Evolutionary conservation across 2,797 vertebrate species (phyloP).

Genomic region (Malacoctenus gilli): DNA sequence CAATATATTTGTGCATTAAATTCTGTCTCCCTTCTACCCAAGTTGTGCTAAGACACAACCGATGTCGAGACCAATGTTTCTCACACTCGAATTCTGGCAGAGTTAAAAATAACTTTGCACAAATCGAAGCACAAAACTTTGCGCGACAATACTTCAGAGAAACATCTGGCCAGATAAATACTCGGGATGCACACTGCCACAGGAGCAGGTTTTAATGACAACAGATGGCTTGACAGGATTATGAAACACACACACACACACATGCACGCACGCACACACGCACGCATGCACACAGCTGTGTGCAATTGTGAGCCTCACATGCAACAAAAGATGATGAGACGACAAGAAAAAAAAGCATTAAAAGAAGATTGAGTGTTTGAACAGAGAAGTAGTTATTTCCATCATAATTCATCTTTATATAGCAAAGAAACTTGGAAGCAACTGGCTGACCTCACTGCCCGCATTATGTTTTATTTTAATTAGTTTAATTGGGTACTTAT

Average conservation of each 20-base stretch:
- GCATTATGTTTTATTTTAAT: conserved; percentile 62
- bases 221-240: conserved; percentile 70
- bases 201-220: conserved; percentile 65
- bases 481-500: conserved; percentile 62
- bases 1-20: too few species aligned
- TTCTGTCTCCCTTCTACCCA: not conserved
- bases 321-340: conserved; percentile 33
- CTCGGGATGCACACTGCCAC: conserved; percentile 27
- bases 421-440: conserved; percentile 50
- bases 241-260: conserved; percentile 44
- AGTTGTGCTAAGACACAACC: not conserved
- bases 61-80: too few species aligned
- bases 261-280: conserved; percentile 25
- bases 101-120: too few species aligned
- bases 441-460: conserved; percentile 34
- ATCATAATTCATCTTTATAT: conserved; percentile 61
- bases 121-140: conserved; percentile 39
- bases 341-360: conserved; percentile 1
- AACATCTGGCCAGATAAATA: conserved; percentile 51
- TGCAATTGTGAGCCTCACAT: too few species aligned
- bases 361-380: conserved; percentile 26
- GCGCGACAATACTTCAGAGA: conserved; percentile 33
- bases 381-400: conserved; percentile 17
- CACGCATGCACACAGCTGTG: conserved; percentile 18
- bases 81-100: too few species aligned